Evolutionary conservation across 2,888 invertebrate genomes (phyloP), one percentile per base, ranked within the genome.

Genomic region (Unio pictorum): DNA sequence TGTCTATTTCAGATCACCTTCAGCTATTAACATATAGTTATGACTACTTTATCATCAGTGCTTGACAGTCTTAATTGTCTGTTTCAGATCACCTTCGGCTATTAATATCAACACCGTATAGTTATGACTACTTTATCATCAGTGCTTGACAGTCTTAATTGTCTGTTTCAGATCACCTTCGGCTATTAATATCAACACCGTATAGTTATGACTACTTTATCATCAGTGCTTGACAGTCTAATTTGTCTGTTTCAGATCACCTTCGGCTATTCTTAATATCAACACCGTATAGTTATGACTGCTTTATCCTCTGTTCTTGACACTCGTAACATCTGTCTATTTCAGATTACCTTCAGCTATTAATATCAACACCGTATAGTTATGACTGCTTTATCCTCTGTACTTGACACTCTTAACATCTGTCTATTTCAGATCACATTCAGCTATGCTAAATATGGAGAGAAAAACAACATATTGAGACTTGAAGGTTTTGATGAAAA

Each of bases 11-110:
- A 86, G 86, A 78, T 86, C 64, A 85, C 85, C n/a, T 74, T 85
- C 61, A 84, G 86, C 67, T 86, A 83, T 69, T 23, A 23, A 23
- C 23, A 0, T 23, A 23, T 23, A 23, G 23, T 23, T 23, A 23
- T 23, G 23, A 23, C 23, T 23, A 23, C 23, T 23, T 23, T 23
- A 23, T 23, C 23, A 23, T 23, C 23, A 23, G 23, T 23, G 23
- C 23, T 23, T 23, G 23, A 23, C 23, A 23, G 23, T 23, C 23
- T 23, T 23, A 23, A 23, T 23, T 23, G 23, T 23, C 63, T n/a
- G 45, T 72, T 71, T 30, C 79, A 86, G 86, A 78, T 86, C 64
- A 85, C 85, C n/a, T 74, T 85, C 61, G 84, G 86, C 67, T 86
- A 83, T 69, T 23, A 23, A 23, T 34, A 34, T 34, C 6, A 34